Evolutionary conservation across 1,140 invertebrate genomes (phyloP).

Genomic region (Aricia agestis): DNA sequence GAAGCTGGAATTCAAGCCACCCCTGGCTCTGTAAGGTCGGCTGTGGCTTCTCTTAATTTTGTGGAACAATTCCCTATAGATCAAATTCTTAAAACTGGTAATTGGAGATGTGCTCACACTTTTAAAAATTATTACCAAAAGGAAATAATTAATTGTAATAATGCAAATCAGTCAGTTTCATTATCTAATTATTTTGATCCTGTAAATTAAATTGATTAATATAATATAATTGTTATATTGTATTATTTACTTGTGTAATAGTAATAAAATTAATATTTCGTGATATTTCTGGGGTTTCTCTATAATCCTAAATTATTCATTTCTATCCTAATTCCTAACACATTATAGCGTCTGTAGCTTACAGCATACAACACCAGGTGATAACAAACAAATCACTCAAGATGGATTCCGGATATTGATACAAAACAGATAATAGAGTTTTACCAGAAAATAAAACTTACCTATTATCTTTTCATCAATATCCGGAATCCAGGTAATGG

Average conservation of each 20-base stretch:
- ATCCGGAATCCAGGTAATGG: too few relatives aligned
- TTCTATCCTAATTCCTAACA: too few relatives aligned
- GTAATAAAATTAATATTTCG: background rate
- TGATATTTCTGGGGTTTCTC: background rate
- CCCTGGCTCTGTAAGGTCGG: conserved; percentile 18
- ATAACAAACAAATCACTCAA: too few relatives aligned
- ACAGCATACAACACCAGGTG: too few relatives aligned
- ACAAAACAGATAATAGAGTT: too few relatives aligned
- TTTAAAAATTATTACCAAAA: conserved; percentile 24
- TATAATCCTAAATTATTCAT: background rate
- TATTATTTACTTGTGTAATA: too few relatives aligned
- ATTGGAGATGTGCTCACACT: conserved; percentile 21
- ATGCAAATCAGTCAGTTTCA: conserved; percentile 7
- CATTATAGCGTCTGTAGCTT: too few relatives aligned
- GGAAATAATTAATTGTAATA: conserved; percentile 16
- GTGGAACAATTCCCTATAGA: conserved; percentile 21
- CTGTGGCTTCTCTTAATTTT: conserved; percentile 24
- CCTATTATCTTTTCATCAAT: too few relatives aligned
- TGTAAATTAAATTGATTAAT: conserved; percentile 3
- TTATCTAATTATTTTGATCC: conserved; percentile 20
- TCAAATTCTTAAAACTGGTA: conserved; percentile 18
- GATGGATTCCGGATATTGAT: too few relatives aligned
- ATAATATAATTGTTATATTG: too few relatives aligned
- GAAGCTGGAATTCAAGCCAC: conserved; percentile 22
- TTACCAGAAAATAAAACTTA: too few relatives aligned